Evolutionary conservation across 2,888 invertebrate genomes (phyloP), one percentile per base, ranked within the genome.

Genomic region (Malthinus seriepunctatus): DNA sequence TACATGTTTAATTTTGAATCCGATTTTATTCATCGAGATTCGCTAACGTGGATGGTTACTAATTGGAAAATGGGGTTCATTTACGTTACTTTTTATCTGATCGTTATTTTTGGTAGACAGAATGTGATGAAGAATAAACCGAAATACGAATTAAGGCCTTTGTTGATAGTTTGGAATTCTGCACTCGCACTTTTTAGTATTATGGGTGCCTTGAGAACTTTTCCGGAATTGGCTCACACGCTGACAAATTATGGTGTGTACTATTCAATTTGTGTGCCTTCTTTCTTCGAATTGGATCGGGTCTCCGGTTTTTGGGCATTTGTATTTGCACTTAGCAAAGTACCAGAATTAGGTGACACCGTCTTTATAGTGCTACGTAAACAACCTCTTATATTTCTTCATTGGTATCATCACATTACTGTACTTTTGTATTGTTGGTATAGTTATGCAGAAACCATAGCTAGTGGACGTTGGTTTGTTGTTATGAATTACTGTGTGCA

Each of bases 251-350:
- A 95, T 78, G 97, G 98, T 60, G 84, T 97, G 70, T 93, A 94
- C 78, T 93, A 97, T 82, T 97, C 97, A 56, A 90, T 97, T 70
- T 99, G 98, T 82, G 90, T 93, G 79, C 93, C 94, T 70, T 93
- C 93, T 87, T 95, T 91, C 81, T 93, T 94, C 78, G 91, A 92
- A 77, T 88, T 90, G 76, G 92, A 95, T 79, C 90, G 91, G 71
- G 95, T 97, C 48, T 91, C 94, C 66, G 96, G 96, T 8, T 97
- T 97, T 80, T 99, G 98, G 98, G 93, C 96, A 66, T 94, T 90
- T 88, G 88, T 96, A 86, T 99, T 99, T 81, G 95, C 96, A 38
- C 82, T 97, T 65, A 96, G 96, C 63, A 99, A 99, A 81, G 86
- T 97, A 54, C 95, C 96, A 0, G 98, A 98, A 80, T 84, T 98